phyloP scores from a whole-genome alignment of 2,797 vertebrate species.

The Melanotaenia nigrans region DNA sequence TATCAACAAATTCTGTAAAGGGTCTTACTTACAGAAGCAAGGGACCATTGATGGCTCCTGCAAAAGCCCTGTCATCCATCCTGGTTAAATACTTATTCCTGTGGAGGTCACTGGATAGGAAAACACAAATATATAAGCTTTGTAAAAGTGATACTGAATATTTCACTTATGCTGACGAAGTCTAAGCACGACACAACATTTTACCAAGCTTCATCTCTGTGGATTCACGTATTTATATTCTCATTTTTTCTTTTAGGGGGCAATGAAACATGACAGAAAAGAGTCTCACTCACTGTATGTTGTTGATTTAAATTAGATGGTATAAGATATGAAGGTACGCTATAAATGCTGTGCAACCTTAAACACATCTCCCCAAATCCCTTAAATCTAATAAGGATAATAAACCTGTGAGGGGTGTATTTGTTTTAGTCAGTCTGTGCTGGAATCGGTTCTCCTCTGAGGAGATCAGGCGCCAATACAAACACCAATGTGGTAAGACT shows the following conservation, averaged over 20 bases:
- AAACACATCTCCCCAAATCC: constrained; percentile 57
- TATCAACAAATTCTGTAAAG: neutral
- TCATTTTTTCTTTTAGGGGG: constrained; percentile 32
- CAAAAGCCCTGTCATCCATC: constrained; percentile 90
- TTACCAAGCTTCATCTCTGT: constrained; percentile 42
- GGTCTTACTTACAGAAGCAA: constrained; percentile 90
- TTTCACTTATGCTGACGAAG: constrained; percentile 47
- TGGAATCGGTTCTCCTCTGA: constrained; percentile 65
- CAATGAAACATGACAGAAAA: constrained; percentile 54
- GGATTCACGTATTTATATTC: constrained; percentile 56
- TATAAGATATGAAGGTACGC: constrained; percentile 59
- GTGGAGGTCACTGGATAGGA: constrained; percentile 89
- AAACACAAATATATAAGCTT: constrained; percentile 33
- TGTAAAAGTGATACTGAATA: constrained; percentile 20
- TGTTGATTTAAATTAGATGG: constrained; percentile 59
- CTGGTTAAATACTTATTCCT: constrained; percentile 89
- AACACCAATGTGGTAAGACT: constrained; percentile 70
- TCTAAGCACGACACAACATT: constrained; percentile 37
- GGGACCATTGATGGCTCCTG: constrained; percentile 89
- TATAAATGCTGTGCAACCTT: constrained; percentile 64
- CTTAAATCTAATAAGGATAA: constrained; percentile 77
- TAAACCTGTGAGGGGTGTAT: constrained; percentile 65
- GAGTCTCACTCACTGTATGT: constrained; percentile 35
- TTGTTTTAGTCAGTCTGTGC: constrained; percentile 71
- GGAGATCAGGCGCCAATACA: constrained; percentile 63